Base-by-base conservation (phyloP, 2,797 vertebrate species). In the Eremophila alpestris region DNA sequence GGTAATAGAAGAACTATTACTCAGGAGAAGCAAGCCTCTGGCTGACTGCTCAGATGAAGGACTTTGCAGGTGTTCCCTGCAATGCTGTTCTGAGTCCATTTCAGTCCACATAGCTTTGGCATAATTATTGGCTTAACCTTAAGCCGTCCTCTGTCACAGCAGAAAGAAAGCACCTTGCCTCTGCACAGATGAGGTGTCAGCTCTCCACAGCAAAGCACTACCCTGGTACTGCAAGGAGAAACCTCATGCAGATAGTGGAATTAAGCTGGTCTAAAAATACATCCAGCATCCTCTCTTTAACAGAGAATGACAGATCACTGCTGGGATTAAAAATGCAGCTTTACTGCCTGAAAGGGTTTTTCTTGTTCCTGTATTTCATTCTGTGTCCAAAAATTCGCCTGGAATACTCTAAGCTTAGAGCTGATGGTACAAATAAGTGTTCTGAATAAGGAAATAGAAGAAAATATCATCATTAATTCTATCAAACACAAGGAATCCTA, bases 261-360 rank as follows among this genome's bases (percentile, higher is more conserved):
- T 94, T 80, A 87, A 70, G 29, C n/a, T 59, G 52, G 34, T 40
- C 67, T 87, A 64, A 87, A 92, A 94, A 85, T 77, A 93, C 41
- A 49, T 55, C 27, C 62, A 63, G 54, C 49, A 64, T 52, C 68
- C 46, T 68, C 43, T 59, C 30, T 89, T 68, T 55, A 85, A 52
- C 38, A 77, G 41, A 85, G 80, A 91, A 80, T 76, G 78, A 48
- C 49, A 83, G 45, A 67, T 77, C 34, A 36, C 76, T 91, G 58
- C 41, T 88, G 56, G 49, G 70, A 89, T 74, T 85, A 65, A 87
- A 90, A 85, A 29, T 4, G 13, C 36, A 70, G 36, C 30, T 87
- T 64, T 75, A 49, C 38, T 83, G 70, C 21, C 41, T 81, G 46
- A 51, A 89, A 71, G 43, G 5, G 11, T 11, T 71, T 83, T 71